Base-by-base conservation (phyloP, 23 tunicate species). In the Styela clava region DNA sequence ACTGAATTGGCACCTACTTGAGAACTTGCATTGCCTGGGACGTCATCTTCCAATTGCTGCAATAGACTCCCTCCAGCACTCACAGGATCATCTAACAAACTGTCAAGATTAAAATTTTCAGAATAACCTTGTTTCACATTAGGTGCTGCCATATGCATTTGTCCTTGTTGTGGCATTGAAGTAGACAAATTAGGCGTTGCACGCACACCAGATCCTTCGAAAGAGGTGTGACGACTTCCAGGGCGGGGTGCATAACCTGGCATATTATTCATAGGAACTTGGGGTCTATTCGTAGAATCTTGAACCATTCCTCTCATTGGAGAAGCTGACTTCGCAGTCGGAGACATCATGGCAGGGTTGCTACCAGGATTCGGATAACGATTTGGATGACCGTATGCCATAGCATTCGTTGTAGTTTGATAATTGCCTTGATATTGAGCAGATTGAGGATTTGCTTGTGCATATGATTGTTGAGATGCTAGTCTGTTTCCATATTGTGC, bases 41-140 rank as follows among this genome's bases (percentile, higher is more conserved):
- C 64, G 1, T 74, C 86, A 24, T 78, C 87, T 78, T 93, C 88
- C 27, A 93, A 68, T 56, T 93, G 98, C 77, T 93, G 89, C 93
- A 93, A 84, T 28, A 93, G 87, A 72, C 98, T 88, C 2, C 93
- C 93, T 16, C 51, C 83, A 7, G 72, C 78, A 44, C 69, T 88
- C 61, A 69, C 34, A 23, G 87, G 83, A 52, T 91, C 97, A 76
- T 81, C 82, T 22, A 92, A 72, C 23, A 92, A 33, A 74, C 86
- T 93, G 68, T 93, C 98, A n/a, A 93, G 63, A 78, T 87, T 87
- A 68, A 92, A 92, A 71, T 71, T 71, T 5, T 71, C 77, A 3
- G 77, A 32, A 28, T 71, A 28, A 26, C 35, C 35, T 12, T 26
- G 27, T 71, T 27, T 71, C 34, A 71, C 29, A 34, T 32, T 63